Percentiles rank a stretch among this genome's conserved stretches.
phyloP scores from a whole-genome alignment of 2,797 vertebrate genomes.

The Poeciliopsis presidionis region DNA sequence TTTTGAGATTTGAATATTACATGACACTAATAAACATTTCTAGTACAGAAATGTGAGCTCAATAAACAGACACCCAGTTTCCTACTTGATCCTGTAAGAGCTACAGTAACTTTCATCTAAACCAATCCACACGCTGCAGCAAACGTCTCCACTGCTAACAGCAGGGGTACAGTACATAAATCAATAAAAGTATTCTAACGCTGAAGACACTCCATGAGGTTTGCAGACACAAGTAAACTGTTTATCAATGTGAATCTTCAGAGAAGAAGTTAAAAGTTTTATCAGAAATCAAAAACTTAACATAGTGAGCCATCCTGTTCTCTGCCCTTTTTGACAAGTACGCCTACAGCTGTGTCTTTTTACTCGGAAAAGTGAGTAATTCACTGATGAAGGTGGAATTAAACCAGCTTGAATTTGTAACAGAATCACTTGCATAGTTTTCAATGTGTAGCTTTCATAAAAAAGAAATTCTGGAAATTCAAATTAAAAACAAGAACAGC shows the following conservation, averaged over 20 bases:
- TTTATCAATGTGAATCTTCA: neutral
- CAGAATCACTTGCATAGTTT: neutral
- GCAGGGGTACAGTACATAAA: neutral
- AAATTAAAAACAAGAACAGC: neutral
- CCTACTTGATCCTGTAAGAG: neutral
- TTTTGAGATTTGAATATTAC: too few relatives aligned
- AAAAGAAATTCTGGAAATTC: neutral
- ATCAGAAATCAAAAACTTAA: neutral
- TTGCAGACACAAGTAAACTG: neutral
- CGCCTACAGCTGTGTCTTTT: slow-evolving; percentile 7
- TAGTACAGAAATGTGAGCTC: too few relatives aligned
- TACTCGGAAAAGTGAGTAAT: neutral
- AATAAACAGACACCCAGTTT: neutral
- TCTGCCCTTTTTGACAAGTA: slow-evolving; percentile 7
- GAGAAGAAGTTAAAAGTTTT: neutral
- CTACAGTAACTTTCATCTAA: neutral
- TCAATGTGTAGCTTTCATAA: neutral
- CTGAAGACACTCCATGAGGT: neutral
- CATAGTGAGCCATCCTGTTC: neutral
- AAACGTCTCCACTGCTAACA: neutral
- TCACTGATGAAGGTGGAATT: neutral
- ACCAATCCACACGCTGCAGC: neutral
- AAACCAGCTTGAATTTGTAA: neutral
- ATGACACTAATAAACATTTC: too few relatives aligned
- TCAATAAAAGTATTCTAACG: neutral